Evolutionary conservation across 2,888 invertebrate species (phyloP).

Genomic region (Lordiphosa andalusiaca): DNA sequence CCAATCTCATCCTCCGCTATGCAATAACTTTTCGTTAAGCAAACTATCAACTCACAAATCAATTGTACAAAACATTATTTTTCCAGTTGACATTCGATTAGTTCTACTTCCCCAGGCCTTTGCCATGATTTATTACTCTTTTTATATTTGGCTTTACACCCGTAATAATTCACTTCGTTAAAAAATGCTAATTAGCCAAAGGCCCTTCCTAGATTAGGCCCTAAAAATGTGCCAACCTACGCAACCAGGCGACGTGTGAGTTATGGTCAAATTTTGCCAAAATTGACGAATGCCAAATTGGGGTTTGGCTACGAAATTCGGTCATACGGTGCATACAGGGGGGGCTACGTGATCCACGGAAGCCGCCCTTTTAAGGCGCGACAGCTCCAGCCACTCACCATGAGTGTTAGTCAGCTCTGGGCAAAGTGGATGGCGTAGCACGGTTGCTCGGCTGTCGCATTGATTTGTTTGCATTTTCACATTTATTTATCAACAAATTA

Average conservation of each 20-base stretch:
- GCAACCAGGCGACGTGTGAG: slow-evolving; percentile 37
- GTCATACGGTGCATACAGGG: neutral
- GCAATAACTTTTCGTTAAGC: no score
- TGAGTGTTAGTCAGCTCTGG: slow-evolving; percentile 54
- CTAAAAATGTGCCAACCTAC: slow-evolving; percentile 31
- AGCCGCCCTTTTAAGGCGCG: slow-evolving; percentile 27
- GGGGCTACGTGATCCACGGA: slow-evolving; percentile 47
- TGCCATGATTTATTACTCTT: no score
- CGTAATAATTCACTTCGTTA: slow-evolving; percentile 19
- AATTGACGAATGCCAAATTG: slow-evolving; percentile 17
- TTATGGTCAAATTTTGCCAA: slow-evolving; percentile 36
- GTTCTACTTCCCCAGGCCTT: no score
- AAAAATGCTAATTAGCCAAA: slow-evolving; percentile 56
- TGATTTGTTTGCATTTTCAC: slow-evolving; percentile 65
- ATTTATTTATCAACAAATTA: slow-evolving; percentile 59
- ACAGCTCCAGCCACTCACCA: neutral
- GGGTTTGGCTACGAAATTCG: slow-evolving; percentile 23
- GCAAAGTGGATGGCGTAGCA: slow-evolving; percentile 56
- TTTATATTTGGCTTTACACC: no score
- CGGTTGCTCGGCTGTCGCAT: slow-evolving; percentile 39
- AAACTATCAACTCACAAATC: no score
- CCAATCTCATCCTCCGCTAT: no score
- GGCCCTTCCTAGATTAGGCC: slow-evolving; percentile 23
- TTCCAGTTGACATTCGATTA: no score
- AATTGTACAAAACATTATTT: no score